phyloP scores from a whole-genome alignment of 2,113 vertebrate species.

The Catharus minimus region DNA sequence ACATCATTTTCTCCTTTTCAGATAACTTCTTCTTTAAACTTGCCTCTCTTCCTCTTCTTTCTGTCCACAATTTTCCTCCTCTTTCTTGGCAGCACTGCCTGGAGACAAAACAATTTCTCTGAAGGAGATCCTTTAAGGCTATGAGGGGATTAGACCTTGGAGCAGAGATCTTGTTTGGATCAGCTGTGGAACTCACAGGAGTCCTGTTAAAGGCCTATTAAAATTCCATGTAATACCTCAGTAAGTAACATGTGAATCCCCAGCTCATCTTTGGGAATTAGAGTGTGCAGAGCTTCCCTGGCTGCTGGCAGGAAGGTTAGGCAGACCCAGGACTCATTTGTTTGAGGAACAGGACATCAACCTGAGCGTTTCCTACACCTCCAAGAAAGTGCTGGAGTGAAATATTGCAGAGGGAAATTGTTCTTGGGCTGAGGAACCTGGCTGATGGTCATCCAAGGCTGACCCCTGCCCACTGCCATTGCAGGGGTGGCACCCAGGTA shows the following conservation, averaged over 20 bases:
- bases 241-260: slow-evolving; percentile 61
- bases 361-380: background rate
- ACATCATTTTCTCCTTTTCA: background rate
- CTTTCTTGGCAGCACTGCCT: background rate
- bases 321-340: background rate
- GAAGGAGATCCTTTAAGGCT: slow-evolving; percentile 57
- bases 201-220: slow-evolving; percentile 70
- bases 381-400: background rate
- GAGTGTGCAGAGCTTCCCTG: slow-evolving; percentile 36
- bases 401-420: background rate
- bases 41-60: background rate
- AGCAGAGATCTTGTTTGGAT: slow-evolving; percentile 61
- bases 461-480: background rate
- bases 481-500: background rate
- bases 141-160: slow-evolving; percentile 52
- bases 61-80: background rate
- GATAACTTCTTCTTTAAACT: background rate
- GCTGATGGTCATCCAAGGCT: background rate
- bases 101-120: slow-evolving; percentile 47
- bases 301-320: slow-evolving; percentile 35
- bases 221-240: slow-evolving; percentile 67
- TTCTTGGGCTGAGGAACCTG: background rate
- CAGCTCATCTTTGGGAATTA: slow-evolving; percentile 61
- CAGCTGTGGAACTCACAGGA: slow-evolving; percentile 64
- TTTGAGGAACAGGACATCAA: slow-evolving; percentile 18